Evolutionary conservation across 1,140 invertebrate genomes (phyloP), one percentile per base, ranked within the genome.

Genomic region (Aphaenogaster rudis): DNA sequence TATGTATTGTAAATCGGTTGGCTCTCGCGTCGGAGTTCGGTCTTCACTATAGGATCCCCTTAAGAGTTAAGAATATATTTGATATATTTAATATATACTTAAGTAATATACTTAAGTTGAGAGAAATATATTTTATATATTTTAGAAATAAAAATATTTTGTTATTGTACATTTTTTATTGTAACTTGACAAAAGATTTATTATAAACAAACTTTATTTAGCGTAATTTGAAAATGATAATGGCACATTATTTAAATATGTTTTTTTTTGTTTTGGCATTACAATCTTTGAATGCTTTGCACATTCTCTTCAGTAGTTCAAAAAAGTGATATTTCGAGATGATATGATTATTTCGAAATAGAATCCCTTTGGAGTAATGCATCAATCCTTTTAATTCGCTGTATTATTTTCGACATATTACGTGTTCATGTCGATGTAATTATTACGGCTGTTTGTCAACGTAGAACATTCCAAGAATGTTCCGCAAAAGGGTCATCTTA

Each of bases 401-500:
- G 17, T 39, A 45, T 54, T 71, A 71, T 28, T 69, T 81, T 57
- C n/a, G 9, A 17, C 28, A 57, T 28, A n/a, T 78, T 48, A 42
- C 5, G 7, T 54, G 1, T 33, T 6, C 36, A n/a, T 66, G 6
- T 21, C 7, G 11, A 79, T 57, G 36, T 81, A 48, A 57, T 54
- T 81, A 81, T 71, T 54, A 8, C 39, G 7, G 15, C 4, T 80
- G 17, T 67, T 64, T 79, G n/a, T 52, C 36, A 63, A 63, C 17
- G 57, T 28, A 33, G 15, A 54, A 54, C 17, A 84, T 74, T 84
- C 13, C 28, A 61, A 21, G 13, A 63, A 82, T 82, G 28, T 61
- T 71, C n/a, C 5, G 28, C 4, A 61, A 74, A 82, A 74, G 28
- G 4, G 4, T 39, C 28, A 33, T 76, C 88, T 91, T 85, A 72